Percentiles rank a stretch among this genome's conserved stretches.
Conservation (phyloP, 2,113 vertebrate genomes). For the Cephalopterus ornatus region DNA sequence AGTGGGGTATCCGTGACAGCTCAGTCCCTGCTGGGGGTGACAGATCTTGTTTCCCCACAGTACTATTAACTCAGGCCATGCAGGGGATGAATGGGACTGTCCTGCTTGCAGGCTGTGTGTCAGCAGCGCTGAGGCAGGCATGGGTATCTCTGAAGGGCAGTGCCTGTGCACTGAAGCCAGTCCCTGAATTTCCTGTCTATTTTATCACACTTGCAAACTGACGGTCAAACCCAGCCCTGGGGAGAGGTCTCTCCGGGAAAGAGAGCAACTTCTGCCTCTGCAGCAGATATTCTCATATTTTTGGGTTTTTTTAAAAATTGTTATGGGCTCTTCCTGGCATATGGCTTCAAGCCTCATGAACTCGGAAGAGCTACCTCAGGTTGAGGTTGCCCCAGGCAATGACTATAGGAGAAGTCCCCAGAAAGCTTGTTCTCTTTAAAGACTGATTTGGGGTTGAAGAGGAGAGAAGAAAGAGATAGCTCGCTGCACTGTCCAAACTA, state of each 20-base stretch:
- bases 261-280: neutral
- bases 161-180: neutral
- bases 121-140: neutral
- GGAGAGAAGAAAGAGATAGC: neutral
- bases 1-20: accelerated
- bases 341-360: neutral
- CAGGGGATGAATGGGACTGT: neutral
- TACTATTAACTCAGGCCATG: neutral
- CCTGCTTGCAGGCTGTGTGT: neutral
- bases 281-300: neutral
- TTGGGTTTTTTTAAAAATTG: neutral
- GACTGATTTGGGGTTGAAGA: neutral
- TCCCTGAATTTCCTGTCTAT: slow-evolving; percentile 29
- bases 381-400: neutral
- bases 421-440: neutral
- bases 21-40: neutral
- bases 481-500: neutral
- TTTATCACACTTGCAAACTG: slow-evolving; percentile 16
- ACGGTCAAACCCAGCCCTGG: neutral
- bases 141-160: neutral
- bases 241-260: neutral
- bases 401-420: neutral
- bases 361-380: neutral
- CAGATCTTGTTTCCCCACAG: neutral
- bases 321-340: neutral